These are phyloP conservation scores for Cherax quadricarinatus DNA, from an alignment of 1,140 invertebrate genomes.

Conservation along the genomic window DNA sequence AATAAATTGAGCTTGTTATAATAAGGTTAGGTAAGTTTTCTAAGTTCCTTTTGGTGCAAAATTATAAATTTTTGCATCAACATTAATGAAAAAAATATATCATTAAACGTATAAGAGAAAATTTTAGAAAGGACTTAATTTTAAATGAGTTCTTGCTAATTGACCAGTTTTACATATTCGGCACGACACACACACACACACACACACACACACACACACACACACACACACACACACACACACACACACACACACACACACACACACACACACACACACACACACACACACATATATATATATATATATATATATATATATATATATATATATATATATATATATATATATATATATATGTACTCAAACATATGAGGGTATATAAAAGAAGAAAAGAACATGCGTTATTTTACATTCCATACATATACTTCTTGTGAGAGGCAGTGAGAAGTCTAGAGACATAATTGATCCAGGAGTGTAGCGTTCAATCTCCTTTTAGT, in stretches of 20 bases:
- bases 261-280: neutral
- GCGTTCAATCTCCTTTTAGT: neutral
- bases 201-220: slow-evolving; percentile 2
- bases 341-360: slow-evolving; percentile 44
- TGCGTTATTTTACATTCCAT: neutral
- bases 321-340: slow-evolving; percentile 44
- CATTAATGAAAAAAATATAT: no score
- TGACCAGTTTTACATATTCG: no score
- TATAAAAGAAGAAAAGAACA: neutral
- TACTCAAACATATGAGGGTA: slow-evolving; percentile 10
- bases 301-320: slow-evolving; percentile 34
- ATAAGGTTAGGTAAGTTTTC: no score
- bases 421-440: neutral
- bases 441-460: neutral
- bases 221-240: neutral
- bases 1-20: no score
- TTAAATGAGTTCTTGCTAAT: no score
- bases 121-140: no score
- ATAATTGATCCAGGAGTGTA: neutral
- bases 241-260: neutral
- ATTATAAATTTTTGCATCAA: no score
- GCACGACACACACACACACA: neutral
- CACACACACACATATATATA: slow-evolving; percentile 9
- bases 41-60: no score
- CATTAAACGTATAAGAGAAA: no score